Evolutionary conservation across 1,140 invertebrate species (phyloP).

Genomic region (Papilio polytes): DNA sequence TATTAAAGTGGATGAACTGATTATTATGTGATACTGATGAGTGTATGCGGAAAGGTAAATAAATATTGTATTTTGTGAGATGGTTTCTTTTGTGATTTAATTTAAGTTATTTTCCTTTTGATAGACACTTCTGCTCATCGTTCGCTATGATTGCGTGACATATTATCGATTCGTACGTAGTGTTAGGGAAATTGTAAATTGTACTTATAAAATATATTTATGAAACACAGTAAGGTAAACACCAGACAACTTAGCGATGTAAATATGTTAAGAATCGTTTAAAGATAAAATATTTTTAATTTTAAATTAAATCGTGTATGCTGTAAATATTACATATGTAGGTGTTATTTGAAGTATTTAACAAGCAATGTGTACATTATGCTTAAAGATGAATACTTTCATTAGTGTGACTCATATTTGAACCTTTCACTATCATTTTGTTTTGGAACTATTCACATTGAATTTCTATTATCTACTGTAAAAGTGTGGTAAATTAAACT

Average conservation of each 20-base stretch:
- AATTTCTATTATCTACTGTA: slow-evolving; percentile 18
- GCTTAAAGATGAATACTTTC: slow-evolving; percentile 37
- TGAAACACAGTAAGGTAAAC: slow-evolving; percentile 82
- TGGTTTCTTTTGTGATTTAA: slow-evolving; percentile 51
- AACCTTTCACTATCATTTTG: not conserved
- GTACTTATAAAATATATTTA: slow-evolving; percentile 80
- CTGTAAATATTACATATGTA: slow-evolving; percentile 72
- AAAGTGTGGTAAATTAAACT: slow-evolving; percentile 40
- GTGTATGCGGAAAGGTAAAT: slow-evolving; percentile 52
- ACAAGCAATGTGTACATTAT: slow-evolving; percentile 15
- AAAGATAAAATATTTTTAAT: slow-evolving; percentile 75
- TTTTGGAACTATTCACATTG: not conserved
- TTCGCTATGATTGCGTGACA: slow-evolving; percentile 67
- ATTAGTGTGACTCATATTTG: slow-evolving; percentile 16
- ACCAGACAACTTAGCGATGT: slow-evolving; percentile 80
- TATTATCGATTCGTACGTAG: slow-evolving; percentile 76
- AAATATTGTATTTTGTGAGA: slow-evolving; percentile 53
- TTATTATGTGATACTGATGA: slow-evolving; percentile 72
- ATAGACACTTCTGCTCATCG: slow-evolving; percentile 68
- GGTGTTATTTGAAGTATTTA: slow-evolving; percentile 49
- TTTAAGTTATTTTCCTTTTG: slow-evolving; percentile 56
- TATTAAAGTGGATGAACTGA: slow-evolving; percentile 54
- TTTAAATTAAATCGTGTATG: slow-evolving; percentile 66
- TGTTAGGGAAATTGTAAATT: slow-evolving; percentile 79
- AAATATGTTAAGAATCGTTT: slow-evolving; percentile 75